These are phyloP conservation scores for Muraenolepis orangiensis DNA, from an alignment of 2,797 vertebrate genomes.

Conservation along the genomic window DNA sequence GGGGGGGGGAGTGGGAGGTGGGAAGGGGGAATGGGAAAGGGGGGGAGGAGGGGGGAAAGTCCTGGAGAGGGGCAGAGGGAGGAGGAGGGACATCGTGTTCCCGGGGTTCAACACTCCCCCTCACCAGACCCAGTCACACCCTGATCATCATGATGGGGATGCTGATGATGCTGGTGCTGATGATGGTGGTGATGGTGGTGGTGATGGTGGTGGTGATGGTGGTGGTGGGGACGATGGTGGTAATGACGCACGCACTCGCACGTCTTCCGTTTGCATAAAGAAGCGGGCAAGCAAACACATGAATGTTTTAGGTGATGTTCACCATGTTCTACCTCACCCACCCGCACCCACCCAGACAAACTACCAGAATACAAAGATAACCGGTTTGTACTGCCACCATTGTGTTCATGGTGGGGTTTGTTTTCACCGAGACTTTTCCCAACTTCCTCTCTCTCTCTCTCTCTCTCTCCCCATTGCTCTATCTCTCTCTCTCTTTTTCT, in stretches of 20 bases:
- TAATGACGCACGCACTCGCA: not conserved
- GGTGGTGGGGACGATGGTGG: not conserved
- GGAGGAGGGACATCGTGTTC: not conserved
- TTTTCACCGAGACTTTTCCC: not conserved
- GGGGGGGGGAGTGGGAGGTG: not conserved
- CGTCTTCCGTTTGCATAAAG: not conserved
- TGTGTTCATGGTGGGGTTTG: too few relatives aligned
- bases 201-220: not conserved
- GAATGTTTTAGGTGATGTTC: not conserved
- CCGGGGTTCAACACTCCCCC: not conserved
- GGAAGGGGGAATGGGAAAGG: not conserved
- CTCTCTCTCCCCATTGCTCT: too few relatives aligned
- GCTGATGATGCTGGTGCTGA: not conserved
- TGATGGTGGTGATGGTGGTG: not conserved
- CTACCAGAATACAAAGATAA: too few relatives aligned
- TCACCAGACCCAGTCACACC: not conserved
- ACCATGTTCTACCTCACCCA: too few relatives aligned
- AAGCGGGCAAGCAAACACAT: not conserved
- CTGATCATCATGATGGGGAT: not conserved
- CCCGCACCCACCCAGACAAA: not conserved
- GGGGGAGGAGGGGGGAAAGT: not conserved
- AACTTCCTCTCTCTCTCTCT: not conserved
- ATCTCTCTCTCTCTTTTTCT: not conserved
- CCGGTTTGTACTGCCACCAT: too few relatives aligned
- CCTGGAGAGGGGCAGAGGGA: too few relatives aligned